Evolutionary conservation across 2,797 vertebrate species (phyloP).

Genomic region (Knipowitschia caucasica): DNA sequence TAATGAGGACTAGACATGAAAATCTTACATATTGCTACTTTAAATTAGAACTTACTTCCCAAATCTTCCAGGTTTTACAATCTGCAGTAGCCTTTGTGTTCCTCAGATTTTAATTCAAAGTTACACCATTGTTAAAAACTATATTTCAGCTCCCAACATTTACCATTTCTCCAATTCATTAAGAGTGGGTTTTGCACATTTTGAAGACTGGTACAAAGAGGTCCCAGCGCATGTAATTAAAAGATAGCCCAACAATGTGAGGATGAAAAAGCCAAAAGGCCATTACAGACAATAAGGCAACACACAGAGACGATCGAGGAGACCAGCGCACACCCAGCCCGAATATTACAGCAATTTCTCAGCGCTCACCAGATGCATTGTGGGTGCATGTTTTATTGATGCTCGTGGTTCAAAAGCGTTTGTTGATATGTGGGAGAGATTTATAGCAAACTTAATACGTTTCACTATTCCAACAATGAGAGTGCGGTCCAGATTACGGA

Average conservation of each 20-base stretch:
- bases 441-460: slow-evolving; percentile 40
- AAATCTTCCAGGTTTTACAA: too few species aligned
- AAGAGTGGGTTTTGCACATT: background rate
- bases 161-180: background rate
- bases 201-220: slow-evolving; percentile 4
- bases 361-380: slow-evolving; percentile 19
- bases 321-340: slow-evolving; percentile 5
- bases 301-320: slow-evolving; percentile 1
- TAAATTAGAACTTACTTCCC: too few species aligned
- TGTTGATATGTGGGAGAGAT: slow-evolving; percentile 30
- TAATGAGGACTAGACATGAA: too few species aligned
- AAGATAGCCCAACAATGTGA: slow-evolving; percentile 13
- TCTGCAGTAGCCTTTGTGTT: background rate
- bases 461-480: slow-evolving; percentile 29
- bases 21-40: too few species aligned
- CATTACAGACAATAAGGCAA: slow-evolving; percentile 19
- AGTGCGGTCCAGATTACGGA: slow-evolving; percentile 31
- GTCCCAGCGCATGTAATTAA: slow-evolving; percentile 28
- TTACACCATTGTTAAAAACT: background rate
- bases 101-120: background rate
- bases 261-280: slow-evolving; percentile 11
- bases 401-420: slow-evolving; percentile 32
- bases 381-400: slow-evolving; percentile 46
- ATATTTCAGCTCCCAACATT: background rate
- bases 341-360: slow-evolving; percentile 46